These are phyloP conservation scores for Oopsacas minuta DNA, from an alignment of 37 sponge, comb jelly and placozoan species.

Conservation along the genomic window DNA sequence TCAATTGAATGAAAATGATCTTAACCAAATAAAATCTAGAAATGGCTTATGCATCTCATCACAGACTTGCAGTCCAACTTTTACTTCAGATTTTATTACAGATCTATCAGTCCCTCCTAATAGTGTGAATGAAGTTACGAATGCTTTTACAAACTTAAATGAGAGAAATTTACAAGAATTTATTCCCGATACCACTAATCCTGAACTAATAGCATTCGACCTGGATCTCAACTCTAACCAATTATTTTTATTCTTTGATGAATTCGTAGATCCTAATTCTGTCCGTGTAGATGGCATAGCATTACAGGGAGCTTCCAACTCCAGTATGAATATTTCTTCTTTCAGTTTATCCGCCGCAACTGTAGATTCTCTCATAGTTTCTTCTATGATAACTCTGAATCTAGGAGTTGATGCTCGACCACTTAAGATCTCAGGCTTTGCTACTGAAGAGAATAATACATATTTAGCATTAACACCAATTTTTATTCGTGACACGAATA, in stretches of 20 bases:
- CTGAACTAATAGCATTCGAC: conserved; percentile 27
- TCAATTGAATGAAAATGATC: background rate
- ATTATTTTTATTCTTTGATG: conserved; percentile 36
- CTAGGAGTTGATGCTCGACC: conserved; percentile 10
- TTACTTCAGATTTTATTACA: conserved; percentile 21
- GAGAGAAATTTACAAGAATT: conserved; percentile 18
- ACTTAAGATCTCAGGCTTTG: conserved; percentile 28
- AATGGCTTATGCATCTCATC: background rate
- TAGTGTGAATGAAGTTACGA: background rate
- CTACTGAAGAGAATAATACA: conserved; percentile 33
- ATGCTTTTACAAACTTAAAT: background rate
- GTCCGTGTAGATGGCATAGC: conserved; percentile 33
- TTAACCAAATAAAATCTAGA: conserved; percentile 3
- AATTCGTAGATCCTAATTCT: conserved; percentile 28
- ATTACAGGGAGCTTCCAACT: background rate
- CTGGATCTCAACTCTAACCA: conserved; percentile 51
- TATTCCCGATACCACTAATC: conserved; percentile 38
- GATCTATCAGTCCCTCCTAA: conserved; percentile 48
- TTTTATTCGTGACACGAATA: conserved; percentile 38
- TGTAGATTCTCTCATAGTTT: background rate
- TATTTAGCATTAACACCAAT: conserved; percentile 36
- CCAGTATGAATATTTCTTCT: background rate
- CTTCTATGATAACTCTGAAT: background rate
- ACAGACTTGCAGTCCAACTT: background rate
- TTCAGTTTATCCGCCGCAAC: background rate